Evolutionary conservation across 1,140 invertebrate genomes (phyloP).

Genomic region (Philotrypesis tridentata): DNA sequence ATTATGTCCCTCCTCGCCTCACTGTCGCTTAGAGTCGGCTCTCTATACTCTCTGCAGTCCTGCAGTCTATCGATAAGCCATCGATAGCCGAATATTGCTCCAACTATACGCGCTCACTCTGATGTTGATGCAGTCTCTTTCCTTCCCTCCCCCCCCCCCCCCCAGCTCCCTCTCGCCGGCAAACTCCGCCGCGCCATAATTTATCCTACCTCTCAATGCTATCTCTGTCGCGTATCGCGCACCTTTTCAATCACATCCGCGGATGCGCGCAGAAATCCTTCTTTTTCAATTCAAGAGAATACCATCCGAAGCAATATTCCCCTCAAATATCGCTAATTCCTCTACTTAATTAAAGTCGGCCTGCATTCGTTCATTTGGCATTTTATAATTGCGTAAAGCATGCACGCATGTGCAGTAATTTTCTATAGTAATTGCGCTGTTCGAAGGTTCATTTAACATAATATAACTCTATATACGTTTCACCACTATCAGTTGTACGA

Average conservation of each 20-base stretch:
- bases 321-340: slow-evolving; percentile 13
- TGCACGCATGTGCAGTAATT: neutral
- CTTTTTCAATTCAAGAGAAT: no score
- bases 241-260: slow-evolving; percentile 8
- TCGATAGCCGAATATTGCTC: slow-evolving; percentile 45
- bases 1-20: slow-evolving; percentile 39
- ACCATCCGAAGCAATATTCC: no score
- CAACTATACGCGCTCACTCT: slow-evolving; percentile 35
- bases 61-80: slow-evolving; percentile 40
- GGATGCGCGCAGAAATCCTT: neutral
- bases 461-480: slow-evolving; percentile 35
- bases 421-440: neutral
- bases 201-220: slow-evolving; percentile 35
- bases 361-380: no score
- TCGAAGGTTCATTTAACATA: slow-evolving; percentile 1
- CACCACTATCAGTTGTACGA: slow-evolving; percentile 5
- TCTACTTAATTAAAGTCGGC: no score
- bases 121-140: slow-evolving; percentile 5
- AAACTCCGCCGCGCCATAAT: slow-evolving; percentile 20
- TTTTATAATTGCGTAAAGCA: slow-evolving; percentile 4
- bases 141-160: no score
- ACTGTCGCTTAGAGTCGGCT: neutral
- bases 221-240: slow-evolving; percentile 9
- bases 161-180: neutral
- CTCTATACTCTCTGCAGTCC: neutral